Percentiles rank a stretch among this genome's conserved stretches.
Conservation (phyloP, 1,140 invertebrate species). For the Drosophila ficusphila region DNA sequence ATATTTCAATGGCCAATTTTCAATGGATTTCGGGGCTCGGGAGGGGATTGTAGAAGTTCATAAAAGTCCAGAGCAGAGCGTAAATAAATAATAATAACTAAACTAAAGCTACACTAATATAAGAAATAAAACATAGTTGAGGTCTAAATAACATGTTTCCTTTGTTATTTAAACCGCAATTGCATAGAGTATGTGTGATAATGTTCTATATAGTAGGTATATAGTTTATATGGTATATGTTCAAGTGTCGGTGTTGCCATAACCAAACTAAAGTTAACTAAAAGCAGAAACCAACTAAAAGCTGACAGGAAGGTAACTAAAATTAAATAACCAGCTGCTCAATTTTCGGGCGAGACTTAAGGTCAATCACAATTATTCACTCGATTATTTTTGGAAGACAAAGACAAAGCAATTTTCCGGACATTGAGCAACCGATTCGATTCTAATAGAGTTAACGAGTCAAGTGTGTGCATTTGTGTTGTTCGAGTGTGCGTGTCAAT, state of each 20-base stretch:
- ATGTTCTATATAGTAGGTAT: not conserved
- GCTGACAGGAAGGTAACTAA: not conserved
- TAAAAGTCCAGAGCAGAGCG: conserved; percentile 20
- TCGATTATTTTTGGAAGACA: not conserved
- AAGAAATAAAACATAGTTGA: not conserved
- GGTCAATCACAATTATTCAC: not conserved
- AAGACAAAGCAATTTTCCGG: not conserved
- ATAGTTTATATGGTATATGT: not conserved
- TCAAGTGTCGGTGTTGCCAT: conserved; percentile 9
- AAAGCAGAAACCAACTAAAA: conserved; percentile 9
- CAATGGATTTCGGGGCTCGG: not conserved
- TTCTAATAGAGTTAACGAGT: conserved; percentile 33
- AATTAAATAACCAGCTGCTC: not conserved
- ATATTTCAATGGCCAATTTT: conserved; percentile 34
- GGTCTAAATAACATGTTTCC: not conserved
- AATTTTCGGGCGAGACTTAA: not conserved
- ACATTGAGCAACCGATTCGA: conserved; percentile 22
- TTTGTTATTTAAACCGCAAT: not conserved
- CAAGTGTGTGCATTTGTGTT: conserved; percentile 24
- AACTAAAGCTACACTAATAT: conserved; percentile 4
- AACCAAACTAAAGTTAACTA: conserved; percentile 25
- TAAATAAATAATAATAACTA: conserved; percentile 9
- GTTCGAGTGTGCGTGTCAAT: conserved; percentile 25
- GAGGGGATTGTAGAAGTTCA: not conserved
- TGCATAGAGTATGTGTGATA: not conserved